Conservation (phyloP, 1,140 invertebrate genomes). For the Lysiphlebus fabarum region DNA sequence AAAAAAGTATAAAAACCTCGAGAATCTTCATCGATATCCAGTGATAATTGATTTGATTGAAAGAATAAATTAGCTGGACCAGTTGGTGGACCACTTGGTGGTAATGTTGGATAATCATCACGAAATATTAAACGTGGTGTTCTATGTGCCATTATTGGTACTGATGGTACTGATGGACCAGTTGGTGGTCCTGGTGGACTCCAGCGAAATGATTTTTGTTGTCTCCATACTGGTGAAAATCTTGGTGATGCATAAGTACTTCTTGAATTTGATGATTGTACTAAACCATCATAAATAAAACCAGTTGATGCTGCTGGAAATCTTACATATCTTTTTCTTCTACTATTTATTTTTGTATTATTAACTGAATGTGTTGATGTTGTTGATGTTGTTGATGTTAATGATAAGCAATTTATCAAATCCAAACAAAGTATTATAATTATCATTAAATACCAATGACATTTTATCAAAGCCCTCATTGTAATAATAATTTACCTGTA, state of each 20-base stretch:
- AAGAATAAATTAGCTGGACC: constrained; percentile 43
- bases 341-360: constrained; percentile 10
- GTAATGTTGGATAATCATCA: constrained; percentile 46
- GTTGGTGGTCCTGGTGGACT: constrained; percentile 24
- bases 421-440: constrained; percentile 31
- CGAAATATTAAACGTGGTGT: constrained; percentile 56
- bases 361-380: constrained; percentile 1
- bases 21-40: constrained; percentile 48
- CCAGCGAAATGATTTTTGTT: constrained; percentile 49
- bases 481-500: constrained; percentile 4
- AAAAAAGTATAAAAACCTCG: constrained; percentile 40
- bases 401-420: constrained; percentile 8
- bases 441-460: constrained; percentile 42
- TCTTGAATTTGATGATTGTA: constrained; percentile 24
- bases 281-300: constrained; percentile 31
- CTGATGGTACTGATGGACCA: constrained; percentile 40
- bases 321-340: constrained; percentile 39
- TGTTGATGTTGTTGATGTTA: neutral
- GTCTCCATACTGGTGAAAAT: constrained; percentile 39
- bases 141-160: constrained; percentile 55
- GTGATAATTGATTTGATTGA: constrained; percentile 46
- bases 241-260: constrained; percentile 32
- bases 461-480: constrained; percentile 22
- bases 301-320: constrained; percentile 35
- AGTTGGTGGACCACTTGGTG: constrained; percentile 34